phyloP scores from a whole-genome alignment of 2,113 vertebrate genomes.

The Sinocyclocheilus maitianheensis region DNA sequence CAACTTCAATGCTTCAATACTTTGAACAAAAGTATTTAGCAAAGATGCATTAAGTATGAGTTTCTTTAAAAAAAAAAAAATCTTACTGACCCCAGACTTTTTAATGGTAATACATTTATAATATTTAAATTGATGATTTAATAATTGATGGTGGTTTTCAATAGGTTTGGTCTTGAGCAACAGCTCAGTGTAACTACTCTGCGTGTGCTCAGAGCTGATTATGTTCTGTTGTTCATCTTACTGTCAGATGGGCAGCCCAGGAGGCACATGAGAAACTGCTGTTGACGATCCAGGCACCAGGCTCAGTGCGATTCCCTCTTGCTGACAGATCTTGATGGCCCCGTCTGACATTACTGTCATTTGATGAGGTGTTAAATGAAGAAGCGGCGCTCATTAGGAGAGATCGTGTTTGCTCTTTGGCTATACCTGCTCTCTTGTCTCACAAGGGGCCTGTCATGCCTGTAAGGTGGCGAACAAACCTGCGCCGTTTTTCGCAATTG shows the following conservation, averaged over 20 bases:
- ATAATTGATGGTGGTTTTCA: not conserved
- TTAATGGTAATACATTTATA: not conserved
- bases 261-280: conserved; percentile 19
- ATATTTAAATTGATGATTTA: not conserved
- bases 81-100: not conserved
- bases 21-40: not conserved
- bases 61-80: no score
- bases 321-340: conserved; percentile 43
- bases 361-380: conserved; percentile 40
- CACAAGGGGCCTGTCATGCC: not conserved
- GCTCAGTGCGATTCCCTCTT: conserved; percentile 6
- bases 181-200: conserved; percentile 6
- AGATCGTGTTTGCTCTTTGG: not conserved
- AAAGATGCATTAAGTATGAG: not conserved
- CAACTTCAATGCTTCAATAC: not conserved
- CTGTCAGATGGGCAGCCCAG: conserved; percentile 27
- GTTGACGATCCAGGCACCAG: conserved; percentile 30
- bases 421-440: conserved; percentile 6
- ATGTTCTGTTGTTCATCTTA: conserved; percentile 6
- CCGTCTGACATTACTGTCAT: conserved; percentile 24
- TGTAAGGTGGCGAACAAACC: conserved; percentile 5
- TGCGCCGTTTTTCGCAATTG: not conserved
- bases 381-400: conserved; percentile 28
- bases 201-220: conserved; percentile 9
- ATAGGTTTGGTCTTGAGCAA: not conserved